Conservation (phyloP, 2,797 vertebrate genomes). For the Remorina albescens region DNA sequence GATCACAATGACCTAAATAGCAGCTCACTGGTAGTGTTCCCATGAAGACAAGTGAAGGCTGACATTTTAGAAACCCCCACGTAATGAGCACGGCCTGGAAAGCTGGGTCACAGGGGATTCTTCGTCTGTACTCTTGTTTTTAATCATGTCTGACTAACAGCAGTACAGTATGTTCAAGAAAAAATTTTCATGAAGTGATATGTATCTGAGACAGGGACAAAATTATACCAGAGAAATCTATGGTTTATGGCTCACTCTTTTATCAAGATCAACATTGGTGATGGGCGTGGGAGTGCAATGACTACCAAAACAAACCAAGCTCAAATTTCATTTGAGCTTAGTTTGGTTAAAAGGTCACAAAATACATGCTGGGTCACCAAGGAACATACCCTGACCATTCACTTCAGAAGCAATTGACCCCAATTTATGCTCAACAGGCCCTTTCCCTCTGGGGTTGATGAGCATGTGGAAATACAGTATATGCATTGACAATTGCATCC, state of each 20-base stretch:
- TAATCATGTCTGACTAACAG: conserved; percentile 5
- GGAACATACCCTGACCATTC: background rate
- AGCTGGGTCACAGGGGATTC: background rate
- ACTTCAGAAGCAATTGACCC: background rate
- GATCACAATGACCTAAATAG: conserved; percentile 5
- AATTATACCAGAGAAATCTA: too few relatives aligned
- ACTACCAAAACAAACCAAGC: background rate
- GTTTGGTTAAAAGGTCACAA: background rate
- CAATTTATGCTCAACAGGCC: background rate
- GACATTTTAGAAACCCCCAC: background rate
- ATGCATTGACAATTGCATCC: background rate
- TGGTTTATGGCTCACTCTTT: too few relatives aligned
- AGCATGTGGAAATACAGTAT: too few relatives aligned
- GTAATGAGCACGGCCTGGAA: background rate
- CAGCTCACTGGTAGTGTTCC: background rate
- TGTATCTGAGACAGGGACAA: background rate
- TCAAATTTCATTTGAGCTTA: background rate
- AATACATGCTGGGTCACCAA: background rate
- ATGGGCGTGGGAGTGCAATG: background rate
- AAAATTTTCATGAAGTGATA: background rate
- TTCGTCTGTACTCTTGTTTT: background rate
- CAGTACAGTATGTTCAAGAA: background rate
- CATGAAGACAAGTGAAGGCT: background rate
- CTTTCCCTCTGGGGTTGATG: background rate
- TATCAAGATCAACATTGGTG: background rate